These are phyloP conservation scores for Crocodylus rhombifer DNA, from an alignment of 2,797 vertebrate genomes.

Conservation along the genomic window DNA sequence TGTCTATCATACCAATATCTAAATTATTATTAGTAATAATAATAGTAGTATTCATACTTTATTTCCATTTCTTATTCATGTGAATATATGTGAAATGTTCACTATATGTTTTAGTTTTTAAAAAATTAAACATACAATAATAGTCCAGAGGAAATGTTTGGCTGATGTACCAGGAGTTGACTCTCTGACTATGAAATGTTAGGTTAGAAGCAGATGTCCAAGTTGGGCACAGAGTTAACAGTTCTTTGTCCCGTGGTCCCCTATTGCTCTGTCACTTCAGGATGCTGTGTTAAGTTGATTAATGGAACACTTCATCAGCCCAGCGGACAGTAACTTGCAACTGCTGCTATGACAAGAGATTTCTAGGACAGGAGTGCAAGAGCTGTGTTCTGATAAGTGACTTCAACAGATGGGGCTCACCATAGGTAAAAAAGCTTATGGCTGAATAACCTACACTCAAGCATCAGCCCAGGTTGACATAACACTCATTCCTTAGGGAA, in stretches of 20 bases:
- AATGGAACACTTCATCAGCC: background rate
- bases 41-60: background rate
- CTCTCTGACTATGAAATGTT: background rate
- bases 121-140: background rate
- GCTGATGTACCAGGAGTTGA: rapidly evolving
- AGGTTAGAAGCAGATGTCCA: background rate
- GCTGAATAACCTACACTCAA: background rate
- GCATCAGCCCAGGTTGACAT: background rate
- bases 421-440: background rate
- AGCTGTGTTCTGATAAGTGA: background rate
- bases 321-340: rapidly evolving
- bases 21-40: background rate
- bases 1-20: too few species aligned
- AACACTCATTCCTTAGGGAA: background rate
- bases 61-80: background rate
- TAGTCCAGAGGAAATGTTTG: background rate
- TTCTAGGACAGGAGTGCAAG: background rate
- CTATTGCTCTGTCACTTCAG: background rate
- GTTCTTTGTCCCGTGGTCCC: background rate
- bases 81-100: background rate
- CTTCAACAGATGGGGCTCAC: background rate
- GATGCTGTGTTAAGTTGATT: background rate
- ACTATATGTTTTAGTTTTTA: background rate
- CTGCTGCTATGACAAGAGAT: background rate
- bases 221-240: background rate